phyloP scores from a whole-genome alignment of 2,113 vertebrate genomes.

The Axis porcinus region DNA sequence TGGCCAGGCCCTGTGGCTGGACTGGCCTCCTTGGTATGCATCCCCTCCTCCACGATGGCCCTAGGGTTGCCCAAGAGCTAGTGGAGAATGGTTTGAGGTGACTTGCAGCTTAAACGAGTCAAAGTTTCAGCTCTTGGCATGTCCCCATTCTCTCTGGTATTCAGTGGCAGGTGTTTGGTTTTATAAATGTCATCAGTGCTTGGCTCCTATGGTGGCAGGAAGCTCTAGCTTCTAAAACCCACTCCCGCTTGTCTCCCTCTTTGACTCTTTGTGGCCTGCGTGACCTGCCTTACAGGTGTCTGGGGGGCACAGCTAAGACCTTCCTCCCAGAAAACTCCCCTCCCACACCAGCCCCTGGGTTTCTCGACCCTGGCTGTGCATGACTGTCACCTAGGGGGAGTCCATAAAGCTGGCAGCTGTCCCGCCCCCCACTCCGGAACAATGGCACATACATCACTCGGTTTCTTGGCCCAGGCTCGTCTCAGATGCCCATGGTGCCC shows the following conservation, averaged over 20 bases:
- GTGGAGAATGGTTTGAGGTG: neutral
- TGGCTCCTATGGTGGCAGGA: neutral
- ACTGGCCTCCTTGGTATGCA: neutral
- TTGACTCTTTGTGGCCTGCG: neutral
- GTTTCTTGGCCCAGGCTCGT: neutral
- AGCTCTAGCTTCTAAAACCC: neutral
- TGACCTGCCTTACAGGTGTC: neutral
- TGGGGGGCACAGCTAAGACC: neutral
- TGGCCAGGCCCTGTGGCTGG: neutral
- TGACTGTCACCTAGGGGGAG: neutral
- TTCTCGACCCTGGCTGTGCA: neutral
- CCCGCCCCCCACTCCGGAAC: neutral
- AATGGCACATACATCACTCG: fast-evolving
- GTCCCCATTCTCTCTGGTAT: neutral
- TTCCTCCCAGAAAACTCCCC: neutral
- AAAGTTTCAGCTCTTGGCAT: neutral
- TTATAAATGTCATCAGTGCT: neutral
- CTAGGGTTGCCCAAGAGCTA: neutral
- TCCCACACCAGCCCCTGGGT: no score
- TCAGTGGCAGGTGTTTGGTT: neutral
- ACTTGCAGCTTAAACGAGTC: neutral
- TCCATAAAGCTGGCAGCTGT: neutral
- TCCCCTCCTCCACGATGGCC: neutral
- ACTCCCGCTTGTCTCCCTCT: neutral
- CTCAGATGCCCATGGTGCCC: no score